Conservation (phyloP, 64 coral and sea anemone genomes). For the Actinia tenebrosa region DNA sequence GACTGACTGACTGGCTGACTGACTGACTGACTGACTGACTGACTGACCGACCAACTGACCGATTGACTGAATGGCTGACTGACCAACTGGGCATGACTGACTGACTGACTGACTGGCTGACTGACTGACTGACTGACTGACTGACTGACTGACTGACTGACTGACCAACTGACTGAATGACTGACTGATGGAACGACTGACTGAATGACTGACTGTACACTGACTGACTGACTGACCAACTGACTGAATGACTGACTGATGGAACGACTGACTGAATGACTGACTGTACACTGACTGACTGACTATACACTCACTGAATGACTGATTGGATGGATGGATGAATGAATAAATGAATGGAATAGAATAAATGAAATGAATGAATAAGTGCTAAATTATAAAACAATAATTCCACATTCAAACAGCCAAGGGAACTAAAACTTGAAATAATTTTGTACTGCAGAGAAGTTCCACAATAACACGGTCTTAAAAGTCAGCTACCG, state of each 20-base stretch:
- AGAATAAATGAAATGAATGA: too few species aligned
- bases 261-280: not conserved
- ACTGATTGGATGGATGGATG: too few species aligned
- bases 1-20: not conserved
- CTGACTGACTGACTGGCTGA: too few species aligned
- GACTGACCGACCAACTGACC: not conserved
- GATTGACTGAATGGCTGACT: not conserved
- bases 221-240: not conserved
- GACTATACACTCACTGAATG: too few species aligned
- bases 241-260: not conserved
- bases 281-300: not conserved
- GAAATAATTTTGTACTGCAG: too few species aligned
- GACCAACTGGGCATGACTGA: too few species aligned
- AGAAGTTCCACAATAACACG: too few species aligned
- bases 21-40: not conserved
- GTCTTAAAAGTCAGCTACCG: too few species aligned
- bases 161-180: not conserved
- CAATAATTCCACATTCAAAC: too few species aligned
- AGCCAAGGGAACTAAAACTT: too few species aligned
- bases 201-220: not conserved
- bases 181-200: not conserved
- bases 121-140: not conserved
- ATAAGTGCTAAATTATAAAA: too few species aligned
- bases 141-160: not conserved
- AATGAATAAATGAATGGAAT: too few species aligned